These are phyloP conservation scores for Hypomecis atomaria DNA, from an alignment of 2,888 invertebrate genomes.

Conservation along the genomic window DNA sequence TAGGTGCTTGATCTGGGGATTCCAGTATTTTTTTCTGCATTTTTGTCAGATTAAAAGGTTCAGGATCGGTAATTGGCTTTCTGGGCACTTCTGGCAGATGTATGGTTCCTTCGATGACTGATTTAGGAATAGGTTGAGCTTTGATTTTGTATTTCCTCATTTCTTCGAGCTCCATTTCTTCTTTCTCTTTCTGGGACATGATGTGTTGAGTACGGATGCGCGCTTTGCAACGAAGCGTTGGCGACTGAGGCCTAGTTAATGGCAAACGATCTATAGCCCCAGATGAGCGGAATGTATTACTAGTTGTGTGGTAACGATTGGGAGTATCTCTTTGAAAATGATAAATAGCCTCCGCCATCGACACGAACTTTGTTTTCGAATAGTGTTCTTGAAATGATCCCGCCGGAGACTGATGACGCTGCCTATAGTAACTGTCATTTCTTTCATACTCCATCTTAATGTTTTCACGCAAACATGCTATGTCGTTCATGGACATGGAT, in stretches of 20 bases:
- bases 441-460: conserved; percentile 55
- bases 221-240: conserved; percentile 79
- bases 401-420: conserved; percentile 50
- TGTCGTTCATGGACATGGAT: conserved; percentile 75
- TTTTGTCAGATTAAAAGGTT: conserved; percentile 87
- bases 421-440: conserved; percentile 54
- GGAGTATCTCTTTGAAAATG: conserved; percentile 85
- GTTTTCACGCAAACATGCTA: conserved; percentile 60
- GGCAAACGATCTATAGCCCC: conserved; percentile 51
- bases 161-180: conserved; percentile 86
- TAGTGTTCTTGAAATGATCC: conserved; percentile 55
- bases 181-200: conserved; percentile 85
- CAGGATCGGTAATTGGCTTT: conserved; percentile 84
- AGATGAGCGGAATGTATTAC: conserved; percentile 59
- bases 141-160: conserved; percentile 87
- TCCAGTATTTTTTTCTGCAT: conserved; percentile 70
- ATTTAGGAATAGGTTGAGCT: conserved; percentile 86
- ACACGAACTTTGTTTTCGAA: conserved; percentile 80
- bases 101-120: conserved; percentile 81
- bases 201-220: conserved; percentile 82
- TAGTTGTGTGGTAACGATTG: conserved; percentile 78
- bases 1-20: conserved; percentile 52
- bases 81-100: conserved; percentile 78
- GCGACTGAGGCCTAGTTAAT: conserved; percentile 81
- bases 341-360: conserved; percentile 85